A percentile compares a stretch with the other conserved stretches of the same genome.
Evolutionary conservation across 2,888 invertebrate genomes (phyloP).

Genomic region (Odontothrips loti): DNA sequence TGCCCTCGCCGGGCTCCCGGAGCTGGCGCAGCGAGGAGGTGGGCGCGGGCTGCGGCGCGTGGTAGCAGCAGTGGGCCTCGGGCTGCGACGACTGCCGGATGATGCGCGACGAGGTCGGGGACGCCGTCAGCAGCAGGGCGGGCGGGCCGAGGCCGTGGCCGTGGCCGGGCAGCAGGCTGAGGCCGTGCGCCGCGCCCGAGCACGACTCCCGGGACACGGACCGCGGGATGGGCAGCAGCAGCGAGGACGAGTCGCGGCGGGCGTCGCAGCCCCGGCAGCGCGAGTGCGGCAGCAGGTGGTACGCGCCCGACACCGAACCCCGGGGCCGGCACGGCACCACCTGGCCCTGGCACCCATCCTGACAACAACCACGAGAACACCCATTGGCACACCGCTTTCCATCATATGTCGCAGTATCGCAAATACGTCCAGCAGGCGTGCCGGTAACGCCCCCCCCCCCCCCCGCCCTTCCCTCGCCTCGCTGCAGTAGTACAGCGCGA

Average conservation of each 20-base stretch:
- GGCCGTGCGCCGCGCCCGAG: background rate
- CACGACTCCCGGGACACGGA: constrained; percentile 76
- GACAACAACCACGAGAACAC: too few species aligned
- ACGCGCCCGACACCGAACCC: constrained; percentile 39
- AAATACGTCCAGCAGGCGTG: too few species aligned
- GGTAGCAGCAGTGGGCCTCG: constrained; percentile 58
- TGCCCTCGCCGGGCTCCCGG: constrained; percentile 76
- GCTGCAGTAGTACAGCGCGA: too few species aligned
- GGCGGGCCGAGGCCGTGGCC: constrained; percentile 62
- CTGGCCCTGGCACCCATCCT: constrained; percentile 15
- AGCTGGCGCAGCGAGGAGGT: constrained; percentile 84
- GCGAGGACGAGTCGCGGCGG: constrained; percentile 75
- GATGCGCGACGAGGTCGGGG: constrained; percentile 64
- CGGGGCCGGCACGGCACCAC: constrained; percentile 20
- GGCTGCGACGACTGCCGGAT: constrained; percentile 86
- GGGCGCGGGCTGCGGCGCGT: constrained; percentile 56
- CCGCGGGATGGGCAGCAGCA: constrained; percentile 67
- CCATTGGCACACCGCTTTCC: too few species aligned
- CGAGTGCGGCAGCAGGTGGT: constrained; percentile 62
- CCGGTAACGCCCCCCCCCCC: too few species aligned
- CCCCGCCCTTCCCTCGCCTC: too few species aligned
- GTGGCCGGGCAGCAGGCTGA: constrained; percentile 43
- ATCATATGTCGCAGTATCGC: too few species aligned
- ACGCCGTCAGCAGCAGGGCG: constrained; percentile 66
- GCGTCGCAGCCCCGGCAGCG: constrained; percentile 60